Percentiles rank a stretch among this genome's conserved stretches.
Evolutionary conservation across 2,113 vertebrate species (phyloP).

Genomic region (Scomber colias): DNA sequence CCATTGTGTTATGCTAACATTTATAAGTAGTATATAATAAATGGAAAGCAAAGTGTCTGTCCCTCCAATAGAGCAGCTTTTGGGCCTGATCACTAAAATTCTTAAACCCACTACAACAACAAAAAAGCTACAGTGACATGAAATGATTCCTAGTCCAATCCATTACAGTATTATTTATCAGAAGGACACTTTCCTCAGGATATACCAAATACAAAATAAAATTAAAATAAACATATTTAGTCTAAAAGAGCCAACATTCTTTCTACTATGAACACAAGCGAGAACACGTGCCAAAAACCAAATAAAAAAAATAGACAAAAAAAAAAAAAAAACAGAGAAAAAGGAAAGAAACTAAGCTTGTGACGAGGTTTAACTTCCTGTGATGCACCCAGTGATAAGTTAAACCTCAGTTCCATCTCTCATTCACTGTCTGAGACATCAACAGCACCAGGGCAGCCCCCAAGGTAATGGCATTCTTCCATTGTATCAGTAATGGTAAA

Average conservation of each 20-base stretch:
- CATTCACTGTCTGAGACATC: slow-evolving; percentile 45
- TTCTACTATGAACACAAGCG: background rate
- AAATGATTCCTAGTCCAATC: background rate
- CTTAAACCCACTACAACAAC: background rate
- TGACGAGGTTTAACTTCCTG: slow-evolving; percentile 47
- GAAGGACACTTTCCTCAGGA: background rate
- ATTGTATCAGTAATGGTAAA: background rate
- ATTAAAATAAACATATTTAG: background rate
- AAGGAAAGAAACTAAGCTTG: background rate
- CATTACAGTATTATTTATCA: background rate
- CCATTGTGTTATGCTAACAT: too few species aligned
- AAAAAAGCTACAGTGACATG: background rate
- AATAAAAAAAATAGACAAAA: background rate
- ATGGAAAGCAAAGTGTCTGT: too few species aligned
- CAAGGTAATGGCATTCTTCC: slow-evolving; percentile 46
- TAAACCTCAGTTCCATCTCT: slow-evolving; percentile 35
- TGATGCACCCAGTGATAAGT: slow-evolving; percentile 36
- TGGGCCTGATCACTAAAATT: too few species aligned
- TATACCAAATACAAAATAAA: background rate
- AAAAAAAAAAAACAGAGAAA: background rate
- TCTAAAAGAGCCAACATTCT: background rate
- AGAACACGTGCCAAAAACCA: background rate
- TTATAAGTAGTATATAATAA: too few species aligned
- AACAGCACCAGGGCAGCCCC: slow-evolving; percentile 33
- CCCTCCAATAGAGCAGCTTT: too few species aligned